phyloP scores from a whole-genome alignment of 2,888 invertebrate genomes.

The Phalera bucephala region DNA sequence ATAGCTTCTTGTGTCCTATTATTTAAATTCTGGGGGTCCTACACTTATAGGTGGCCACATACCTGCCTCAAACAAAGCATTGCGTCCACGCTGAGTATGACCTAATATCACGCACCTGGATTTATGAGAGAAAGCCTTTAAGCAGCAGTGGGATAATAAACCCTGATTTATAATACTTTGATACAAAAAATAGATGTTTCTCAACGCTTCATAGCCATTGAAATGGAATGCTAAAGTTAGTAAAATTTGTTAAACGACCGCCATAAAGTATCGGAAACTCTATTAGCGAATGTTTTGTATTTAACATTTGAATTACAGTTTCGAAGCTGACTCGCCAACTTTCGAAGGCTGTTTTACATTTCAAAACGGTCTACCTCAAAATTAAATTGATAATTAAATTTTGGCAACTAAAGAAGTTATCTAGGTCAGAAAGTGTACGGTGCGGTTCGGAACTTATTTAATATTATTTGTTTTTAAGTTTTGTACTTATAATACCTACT shows the following conservation, averaged over 20 bases:
- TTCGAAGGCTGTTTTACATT: neutral
- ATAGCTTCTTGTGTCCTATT: no score
- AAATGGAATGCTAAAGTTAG: constrained; percentile 2
- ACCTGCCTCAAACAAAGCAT: no score
- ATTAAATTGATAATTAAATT: neutral
- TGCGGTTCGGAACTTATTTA: neutral
- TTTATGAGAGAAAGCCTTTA: no score
- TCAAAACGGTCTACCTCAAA: neutral
- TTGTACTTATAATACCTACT: no score
- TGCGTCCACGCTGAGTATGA: no score
- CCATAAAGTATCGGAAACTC: constrained; percentile 1
- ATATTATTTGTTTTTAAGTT: neutral
- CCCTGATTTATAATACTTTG: no score
- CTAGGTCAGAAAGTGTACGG: neutral
- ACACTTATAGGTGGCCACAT: no score
- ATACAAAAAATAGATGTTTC: no score
- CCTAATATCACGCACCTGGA: no score
- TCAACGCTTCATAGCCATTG: no score
- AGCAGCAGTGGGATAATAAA: no score
- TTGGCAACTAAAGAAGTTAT: neutral
- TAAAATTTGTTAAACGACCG: neutral
- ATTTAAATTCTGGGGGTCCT: no score
- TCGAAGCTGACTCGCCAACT: neutral
- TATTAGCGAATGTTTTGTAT: constrained; percentile 1
- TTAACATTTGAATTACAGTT: constrained; percentile 1